Evolutionary conservation across 2,888 invertebrate genomes (phyloP), one percentile per base, ranked within the genome.

Genomic region (Lasioglossum oenotherae): DNA sequence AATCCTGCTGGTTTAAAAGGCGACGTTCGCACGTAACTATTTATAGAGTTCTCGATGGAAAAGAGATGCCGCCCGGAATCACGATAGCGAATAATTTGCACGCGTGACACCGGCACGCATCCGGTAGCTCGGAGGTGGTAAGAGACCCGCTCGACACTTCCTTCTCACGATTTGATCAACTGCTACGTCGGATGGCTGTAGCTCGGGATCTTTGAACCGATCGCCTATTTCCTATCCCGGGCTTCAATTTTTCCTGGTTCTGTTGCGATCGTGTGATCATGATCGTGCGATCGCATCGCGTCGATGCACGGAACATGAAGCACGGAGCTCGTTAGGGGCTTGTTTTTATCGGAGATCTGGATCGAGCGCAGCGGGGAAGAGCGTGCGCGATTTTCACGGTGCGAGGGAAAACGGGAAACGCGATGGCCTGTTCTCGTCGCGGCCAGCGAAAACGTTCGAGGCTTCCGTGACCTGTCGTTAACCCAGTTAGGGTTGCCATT

Each of bases 381-480:
- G 60, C 60, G 16, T 46, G 64, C 72, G 31, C 64, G 31, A 72
- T 81, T 83, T 81, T 81, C 53, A 53, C 73, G 67, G 41, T 57
- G 38, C 83, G 19, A 46, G 35, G n/a, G 12, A 53, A 16, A 49
- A 35, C 12, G 67, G 64, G 67, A 38, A 77, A 57, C 74, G 74
- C 82, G 75, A 73, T 72, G 74, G 82, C 38, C 44, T 38, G 67
- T 80, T 87, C 69, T 78, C 83, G 74, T 64, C 69, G 64, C 46
- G 78, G 57, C 84, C 72, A 74, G 79, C 75, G 86, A 90, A 92
- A 92, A 90, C 91, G 86, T 91, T 80, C 84, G 90, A 91, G 91
- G 92, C 89, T 93, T 92, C 91, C 88, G 78, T 86, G 91, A 93
- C 90, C 90, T 84, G 91, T 89, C 88, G 88, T 92, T 93, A 92